These are phyloP conservation scores for Ypsolopha scabrella DNA, from an alignment of 2,888 invertebrate species.

Conservation along the genomic window DNA sequence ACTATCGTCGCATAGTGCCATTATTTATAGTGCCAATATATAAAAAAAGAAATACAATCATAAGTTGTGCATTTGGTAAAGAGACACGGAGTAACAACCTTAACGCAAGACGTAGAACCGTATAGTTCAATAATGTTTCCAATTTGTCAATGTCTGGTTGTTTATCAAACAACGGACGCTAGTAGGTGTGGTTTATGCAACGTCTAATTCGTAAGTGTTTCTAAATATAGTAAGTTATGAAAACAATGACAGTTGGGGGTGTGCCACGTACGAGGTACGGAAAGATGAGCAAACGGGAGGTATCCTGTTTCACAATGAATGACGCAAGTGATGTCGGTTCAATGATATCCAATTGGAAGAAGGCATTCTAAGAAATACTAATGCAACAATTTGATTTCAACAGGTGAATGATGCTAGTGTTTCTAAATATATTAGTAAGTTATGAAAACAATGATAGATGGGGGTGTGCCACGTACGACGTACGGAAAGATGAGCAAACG, in stretches of 20 bases:
- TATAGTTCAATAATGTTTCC: too few species aligned
- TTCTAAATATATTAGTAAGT: not conserved
- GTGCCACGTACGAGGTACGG: not conserved
- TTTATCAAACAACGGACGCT: not conserved
- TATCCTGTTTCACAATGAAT: not conserved
- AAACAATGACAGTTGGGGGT: not conserved
- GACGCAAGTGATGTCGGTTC: not conserved
- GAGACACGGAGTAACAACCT: too few species aligned
- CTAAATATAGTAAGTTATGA: not conserved
- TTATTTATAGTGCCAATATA: too few species aligned
- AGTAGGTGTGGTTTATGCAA: not conserved
- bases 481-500: not conserved
- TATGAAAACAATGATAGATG: not conserved
- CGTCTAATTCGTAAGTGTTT: not conserved
- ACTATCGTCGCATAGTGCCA: too few species aligned
- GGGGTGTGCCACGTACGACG: not conserved
- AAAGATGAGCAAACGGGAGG: not conserved
- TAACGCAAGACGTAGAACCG: too few species aligned
- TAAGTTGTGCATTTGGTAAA: too few species aligned
- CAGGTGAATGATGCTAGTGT: too few species aligned
- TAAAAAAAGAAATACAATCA: too few species aligned
- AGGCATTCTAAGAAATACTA: too few species aligned
- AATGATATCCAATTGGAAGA: not conserved
- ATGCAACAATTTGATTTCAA: too few species aligned
- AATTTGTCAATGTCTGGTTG: not conserved